Base-by-base conservation (phyloP, 2,888 invertebrate species). In the Sabatieria punctata region DNA sequence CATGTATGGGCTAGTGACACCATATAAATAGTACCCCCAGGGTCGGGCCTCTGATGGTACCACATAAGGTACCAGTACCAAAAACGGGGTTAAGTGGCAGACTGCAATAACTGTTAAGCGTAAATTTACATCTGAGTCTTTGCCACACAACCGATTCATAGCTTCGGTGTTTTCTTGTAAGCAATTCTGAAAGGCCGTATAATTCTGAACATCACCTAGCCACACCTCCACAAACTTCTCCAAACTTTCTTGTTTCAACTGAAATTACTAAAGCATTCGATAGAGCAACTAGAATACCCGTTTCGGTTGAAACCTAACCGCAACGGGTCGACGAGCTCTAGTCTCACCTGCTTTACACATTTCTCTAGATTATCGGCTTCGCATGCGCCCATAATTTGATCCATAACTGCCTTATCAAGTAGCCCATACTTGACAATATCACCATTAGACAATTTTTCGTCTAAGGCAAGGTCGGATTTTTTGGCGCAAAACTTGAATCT, bases 101-200 rank as follows among this genome's bases (percentile, higher is more conserved):
- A 39, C 39, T 8, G n/a, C n/a, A n/a, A n/a, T n/a, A n/a, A n/a
- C n/a, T n/a, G n/a, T n/a, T n/a, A n/a, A n/a, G n/a, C n/a, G n/a
- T n/a, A n/a, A n/a, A n/a, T n/a, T 33, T 33, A 38, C 38, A 6
- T 33, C 22, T 21, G 30, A n/a, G 6, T 33, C n/a, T 15, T 22
- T 8, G 2, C 37, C 44, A 23, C 44, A 44, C 22, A 44, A 22
- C 13, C 37, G 3, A 25, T 36, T 37, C 44, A 44, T 44, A 15
- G 44, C 44, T 24, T 44, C 44, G 6, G 44, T 44, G 33, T 44
- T 44, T 2, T 2, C 8, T 18, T 44, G 36, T 8, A 44, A 11
- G 21, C 44, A 44, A 3, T 24, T 6, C 41, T 41, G 25, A 18
- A 25, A 41, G 26, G 41, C 15, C 13, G 11, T 25, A 27, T 25